Evolutionary conservation across 2,888 invertebrate species (phyloP), one percentile per base, ranked within the genome.

Genomic region (Agriopis marginaria): DNA sequence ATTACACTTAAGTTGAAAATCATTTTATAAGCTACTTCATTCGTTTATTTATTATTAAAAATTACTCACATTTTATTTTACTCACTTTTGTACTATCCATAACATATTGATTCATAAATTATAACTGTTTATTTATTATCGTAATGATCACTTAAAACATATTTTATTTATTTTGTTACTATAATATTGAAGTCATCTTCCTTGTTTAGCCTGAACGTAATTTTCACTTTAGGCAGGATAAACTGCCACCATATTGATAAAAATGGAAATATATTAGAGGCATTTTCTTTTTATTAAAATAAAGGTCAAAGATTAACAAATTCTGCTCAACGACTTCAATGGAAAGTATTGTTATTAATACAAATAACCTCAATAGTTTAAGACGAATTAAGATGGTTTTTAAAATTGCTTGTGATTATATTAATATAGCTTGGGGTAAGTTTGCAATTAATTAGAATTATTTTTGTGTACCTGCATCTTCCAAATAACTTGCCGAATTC

Each of bases 191-290:
- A 47, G 3, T 32, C 45, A 45, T 47, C 42, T 11, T 42, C 17
- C 32, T 56, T 56, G 9, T 64, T 47, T 32, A 23, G 54, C 62
- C 53, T 47, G 42, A 64, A 55, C 49, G 47, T 54, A 66, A 61
- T 66, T 61, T 55, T 14, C 47, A 66, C 54, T 60, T 53, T 49
- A 66, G 54, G 51, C 58, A 60, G 55, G 23, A 44, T 32, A 60
- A 66, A 61, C 54, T 61, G 61, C 55, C 49, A 49, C 49, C 56
- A 42, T 56, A 49, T 64, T 55, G 56, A 64, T 51, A 51, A 62
- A 62, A 51, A 62, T 51, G 42, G 14, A 42, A 51, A 51, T 64
- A 64, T 42, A 64, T 64, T 56, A 49, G 47, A 39, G 42, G 40
- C 47, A 63, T 45, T 64, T 45, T 50, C 40, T 23, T 23, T 62